These are phyloP conservation scores for Cnemophilus loriae DNA, from an alignment of 2,113 vertebrate species.

Conservation along the genomic window DNA sequence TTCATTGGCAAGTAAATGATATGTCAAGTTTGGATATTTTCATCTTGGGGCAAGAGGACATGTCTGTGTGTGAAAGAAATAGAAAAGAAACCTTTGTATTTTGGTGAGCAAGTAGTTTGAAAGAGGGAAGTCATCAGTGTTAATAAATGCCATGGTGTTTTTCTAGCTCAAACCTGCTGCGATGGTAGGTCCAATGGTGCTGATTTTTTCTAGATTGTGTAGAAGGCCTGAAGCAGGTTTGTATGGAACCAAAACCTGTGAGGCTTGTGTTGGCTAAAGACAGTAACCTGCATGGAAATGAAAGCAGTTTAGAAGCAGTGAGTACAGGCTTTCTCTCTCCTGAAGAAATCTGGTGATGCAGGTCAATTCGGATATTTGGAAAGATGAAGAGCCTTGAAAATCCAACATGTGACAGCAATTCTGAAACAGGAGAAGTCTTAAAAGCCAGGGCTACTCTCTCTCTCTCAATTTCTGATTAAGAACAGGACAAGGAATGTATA, in stretches of 20 bases:
- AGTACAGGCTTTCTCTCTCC: background rate
- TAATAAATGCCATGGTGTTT: background rate
- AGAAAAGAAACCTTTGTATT: background rate
- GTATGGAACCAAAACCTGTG: background rate
- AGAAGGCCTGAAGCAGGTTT: background rate
- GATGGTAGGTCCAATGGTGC: background rate
- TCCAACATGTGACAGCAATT: background rate
- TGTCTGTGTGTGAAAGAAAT: background rate
- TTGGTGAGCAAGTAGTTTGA: background rate
- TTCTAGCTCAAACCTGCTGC: background rate
- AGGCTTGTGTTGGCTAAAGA: background rate
- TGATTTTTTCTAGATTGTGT: background rate
- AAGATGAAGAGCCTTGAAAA: background rate
- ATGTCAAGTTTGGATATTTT: background rate
- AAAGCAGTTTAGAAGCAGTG: background rate
- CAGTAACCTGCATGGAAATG: background rate
- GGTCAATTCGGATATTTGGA: background rate
- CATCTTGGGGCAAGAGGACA: background rate
- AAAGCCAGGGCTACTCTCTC: background rate
- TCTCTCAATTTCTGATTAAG: background rate
- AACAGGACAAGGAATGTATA: background rate
- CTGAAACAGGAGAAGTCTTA: background rate
- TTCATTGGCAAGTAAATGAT: constrained; percentile 19
- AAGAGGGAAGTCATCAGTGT: background rate
- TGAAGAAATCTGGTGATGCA: background rate